Percentiles rank a stretch among this genome's conserved stretches.
Evolutionary conservation across 1,140 invertebrate species (phyloP).

Genomic region (Ceratina calcarata): DNA sequence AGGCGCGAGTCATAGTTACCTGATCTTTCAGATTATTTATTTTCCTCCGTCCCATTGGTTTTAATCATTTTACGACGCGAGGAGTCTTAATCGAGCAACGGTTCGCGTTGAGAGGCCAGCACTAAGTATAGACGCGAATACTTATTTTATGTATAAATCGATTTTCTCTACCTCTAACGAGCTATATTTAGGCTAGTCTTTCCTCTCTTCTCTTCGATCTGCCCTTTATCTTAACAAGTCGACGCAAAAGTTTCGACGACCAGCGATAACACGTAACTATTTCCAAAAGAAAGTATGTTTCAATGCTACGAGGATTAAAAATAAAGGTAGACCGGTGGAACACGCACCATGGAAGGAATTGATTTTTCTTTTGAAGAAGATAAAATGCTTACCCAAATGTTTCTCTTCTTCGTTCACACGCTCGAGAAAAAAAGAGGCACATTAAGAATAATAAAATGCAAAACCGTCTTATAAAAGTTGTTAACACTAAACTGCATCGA

Average conservation of each 20-base stretch:
- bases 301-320: not conserved
- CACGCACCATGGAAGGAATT: not conserved
- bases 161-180: constrained; percentile 40
- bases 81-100: constrained; percentile 15
- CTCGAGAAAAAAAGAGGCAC: not conserved
- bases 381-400: too few relatives aligned
- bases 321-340: not conserved
- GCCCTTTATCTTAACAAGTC: constrained; percentile 37
- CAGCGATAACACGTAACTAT: not conserved
- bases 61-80: constrained; percentile 12
- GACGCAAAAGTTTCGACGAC: constrained; percentile 14
- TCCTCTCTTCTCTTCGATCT: constrained; percentile 16
- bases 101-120: constrained; percentile 28
- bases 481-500: too few relatives aligned
- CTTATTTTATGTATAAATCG: constrained; percentile 49
- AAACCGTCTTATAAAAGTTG: too few relatives aligned
- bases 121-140: constrained; percentile 45
- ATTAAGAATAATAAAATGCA: too few relatives aligned
- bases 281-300: not conserved
- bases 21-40: constrained; percentile 13
- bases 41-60: not conserved
- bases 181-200: constrained; percentile 41
- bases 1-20: too few relatives aligned
- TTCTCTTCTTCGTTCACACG: too few relatives aligned
- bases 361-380: too few relatives aligned